A percentile compares a stretch with the other conserved stretches of the same genome.
Conservation (phyloP, 2,797 vertebrate genomes). For the Melopsittacus undulatus region DNA sequence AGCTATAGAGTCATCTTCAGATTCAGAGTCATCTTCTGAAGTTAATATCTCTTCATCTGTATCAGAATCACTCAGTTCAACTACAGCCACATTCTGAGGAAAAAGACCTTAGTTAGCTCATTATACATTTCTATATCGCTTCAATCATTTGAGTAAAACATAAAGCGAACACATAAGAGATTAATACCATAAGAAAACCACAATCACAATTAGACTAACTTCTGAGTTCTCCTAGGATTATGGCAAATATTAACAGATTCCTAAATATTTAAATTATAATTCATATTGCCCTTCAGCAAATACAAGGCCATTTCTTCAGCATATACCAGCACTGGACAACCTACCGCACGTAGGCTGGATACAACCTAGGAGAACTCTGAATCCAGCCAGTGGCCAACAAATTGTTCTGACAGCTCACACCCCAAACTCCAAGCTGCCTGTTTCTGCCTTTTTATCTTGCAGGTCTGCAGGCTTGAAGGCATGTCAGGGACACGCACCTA, state of each 20-base stretch:
- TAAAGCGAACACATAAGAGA: not conserved
- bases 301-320: not conserved
- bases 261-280: not conserved
- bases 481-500: not conserved
- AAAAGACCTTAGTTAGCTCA: not conserved
- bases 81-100: constrained; percentile 87
- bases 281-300: not conserved
- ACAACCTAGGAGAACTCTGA: not conserved
- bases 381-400: not conserved
- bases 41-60: constrained; percentile 69
- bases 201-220: not conserved
- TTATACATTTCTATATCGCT: not conserved
- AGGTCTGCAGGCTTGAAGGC: not conserved
- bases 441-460: not conserved
- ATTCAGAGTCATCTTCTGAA: constrained; percentile 70
- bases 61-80: constrained; percentile 84
- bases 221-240: not conserved
- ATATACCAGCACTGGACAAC: not conserved
- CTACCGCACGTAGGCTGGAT: not conserved
- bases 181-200: not conserved
- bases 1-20: constrained; percentile 66
- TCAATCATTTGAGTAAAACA: not conserved
- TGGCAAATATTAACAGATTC: not conserved
- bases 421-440: not conserved
- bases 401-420: not conserved